Base-by-base conservation (phyloP, 2,888 invertebrate species). In the Lapara coniferarum region DNA sequence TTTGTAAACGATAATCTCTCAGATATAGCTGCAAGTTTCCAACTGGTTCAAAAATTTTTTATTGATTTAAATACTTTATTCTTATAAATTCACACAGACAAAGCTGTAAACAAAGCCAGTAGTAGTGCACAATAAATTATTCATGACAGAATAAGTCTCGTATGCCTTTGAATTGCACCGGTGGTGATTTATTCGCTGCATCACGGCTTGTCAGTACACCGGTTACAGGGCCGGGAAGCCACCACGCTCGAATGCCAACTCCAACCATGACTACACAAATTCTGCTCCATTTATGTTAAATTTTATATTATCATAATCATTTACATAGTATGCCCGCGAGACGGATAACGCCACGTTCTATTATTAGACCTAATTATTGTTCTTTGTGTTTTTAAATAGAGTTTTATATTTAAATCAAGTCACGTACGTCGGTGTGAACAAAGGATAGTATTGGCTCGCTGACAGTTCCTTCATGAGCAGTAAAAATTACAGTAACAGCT, bases 301-400 rank as follows among this genome's bases (percentile, higher is more conserved):
- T 84, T 86, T 82, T 78, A 86, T 81, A 92, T 92, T 92, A 92
- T 88, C 91, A 92, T 92, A 92, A 85, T 85, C 85, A 92, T 92
- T 92, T 90, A 89, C 92, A 92, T 92, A 91, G 86, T 82, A 79
- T 81, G 81, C 80, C 79, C 81, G 82, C 87, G 83, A 82, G 87
- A 83, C 83, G 85, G 83, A 87, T 89, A 88, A 85, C 80, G 83
- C 77, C 83, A 79, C 84, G 81, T 85, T 84, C 88, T 88, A 89
- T 88, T 89, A 92, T 90, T 82, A 86, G 81, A 87, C 87, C 89
- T 91, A 92, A 92, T 93, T 92, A 92, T 92, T 90, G 83, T 84
- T 87, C 92, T 91, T 92, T 93, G 92, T 92, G 89, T 90, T 89
- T 89, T 87, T 76, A 79, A 83, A 79, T 76, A 80, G 82, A 77